phyloP scores from a whole-genome alignment of 2,888 invertebrate species.

The Drosophila lacicola region DNA sequence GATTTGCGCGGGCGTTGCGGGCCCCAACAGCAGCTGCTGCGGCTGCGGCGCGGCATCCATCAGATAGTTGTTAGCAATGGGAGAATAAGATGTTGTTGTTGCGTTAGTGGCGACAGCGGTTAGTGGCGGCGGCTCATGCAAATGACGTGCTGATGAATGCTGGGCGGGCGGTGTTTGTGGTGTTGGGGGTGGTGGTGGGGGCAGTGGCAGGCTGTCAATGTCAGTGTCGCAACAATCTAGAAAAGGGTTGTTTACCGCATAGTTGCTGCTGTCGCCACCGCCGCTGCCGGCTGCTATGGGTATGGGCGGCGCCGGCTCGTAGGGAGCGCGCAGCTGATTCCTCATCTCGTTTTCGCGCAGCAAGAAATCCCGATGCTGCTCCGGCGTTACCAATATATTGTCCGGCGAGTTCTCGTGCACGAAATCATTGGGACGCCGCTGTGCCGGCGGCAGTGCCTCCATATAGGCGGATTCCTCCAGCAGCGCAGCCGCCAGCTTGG shows the following conservation, averaged over 20 bases:
- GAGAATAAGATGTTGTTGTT: conserved; percentile 73
- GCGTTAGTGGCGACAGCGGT: conserved; percentile 76
- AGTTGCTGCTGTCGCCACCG: conserved; percentile 43
- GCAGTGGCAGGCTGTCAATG: conserved; percentile 78
- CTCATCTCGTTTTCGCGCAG: conserved; percentile 84
- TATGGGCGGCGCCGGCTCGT: conserved; percentile 75
- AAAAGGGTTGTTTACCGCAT: conserved; percentile 84
- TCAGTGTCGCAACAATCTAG: conserved; percentile 79
- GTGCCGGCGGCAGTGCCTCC: conserved; percentile 83
- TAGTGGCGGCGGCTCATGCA: conserved; percentile 72
- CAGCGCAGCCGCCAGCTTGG: conserved; percentile 32
- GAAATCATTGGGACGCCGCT: conserved; percentile 80
- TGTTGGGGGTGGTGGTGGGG: conserved; percentile 62
- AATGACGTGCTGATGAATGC: conserved; percentile 54
- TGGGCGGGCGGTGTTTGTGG: conserved; percentile 33
- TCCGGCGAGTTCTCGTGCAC: conserved; percentile 84
- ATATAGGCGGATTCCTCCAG: conserved; percentile 75
- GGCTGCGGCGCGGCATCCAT: conserved; percentile 61
- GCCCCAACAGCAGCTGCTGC: conserved; percentile 58
- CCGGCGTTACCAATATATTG: conserved; percentile 83
- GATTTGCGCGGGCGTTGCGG: conserved; percentile 82
- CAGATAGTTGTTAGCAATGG: conserved; percentile 61
- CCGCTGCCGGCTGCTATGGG: conserved; percentile 57
- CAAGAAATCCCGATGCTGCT: conserved; percentile 84
- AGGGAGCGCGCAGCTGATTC: conserved; percentile 81